Evolutionary conservation across 2,797 vertebrate species (phyloP).

Genomic region (Mormyrops attenuatus): DNA sequence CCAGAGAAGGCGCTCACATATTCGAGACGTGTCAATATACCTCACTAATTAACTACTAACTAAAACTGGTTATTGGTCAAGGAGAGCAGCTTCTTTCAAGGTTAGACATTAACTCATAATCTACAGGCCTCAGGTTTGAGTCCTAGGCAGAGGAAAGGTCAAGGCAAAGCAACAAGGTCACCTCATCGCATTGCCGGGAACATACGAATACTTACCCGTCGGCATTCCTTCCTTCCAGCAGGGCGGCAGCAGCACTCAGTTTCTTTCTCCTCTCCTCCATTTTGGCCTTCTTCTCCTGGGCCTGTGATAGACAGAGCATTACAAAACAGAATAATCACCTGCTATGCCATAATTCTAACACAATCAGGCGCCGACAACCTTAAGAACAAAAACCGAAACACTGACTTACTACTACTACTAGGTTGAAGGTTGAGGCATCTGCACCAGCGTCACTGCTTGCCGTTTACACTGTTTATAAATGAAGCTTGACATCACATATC

Average conservation of each 20-base stretch:
- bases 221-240: conserved; percentile 76
- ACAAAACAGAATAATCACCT: not conserved
- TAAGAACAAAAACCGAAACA: not conserved
- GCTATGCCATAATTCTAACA: not conserved
- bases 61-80: not conserved
- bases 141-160: not conserved
- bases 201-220: conserved; percentile 77
- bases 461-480: not conserved
- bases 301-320: conserved; percentile 49
- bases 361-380: not conserved
- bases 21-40: not conserved
- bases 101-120: not conserved
- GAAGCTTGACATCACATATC: not conserved
- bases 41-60: not conserved
- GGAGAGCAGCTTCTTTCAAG: not conserved
- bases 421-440: not conserved
- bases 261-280: conserved; percentile 81
- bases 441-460: not conserved
- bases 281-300: conserved; percentile 73
- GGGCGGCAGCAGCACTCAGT: conserved; percentile 67
- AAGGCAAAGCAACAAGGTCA: not conserved
- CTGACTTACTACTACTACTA: not conserved
- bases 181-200: not conserved
- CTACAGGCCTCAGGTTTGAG: not conserved
- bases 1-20: not conserved